Percentiles rank a stretch among this genome's conserved stretches.
phyloP scores from a whole-genome alignment of 2,113 vertebrate genomes.

The Calidris pygmaea region DNA sequence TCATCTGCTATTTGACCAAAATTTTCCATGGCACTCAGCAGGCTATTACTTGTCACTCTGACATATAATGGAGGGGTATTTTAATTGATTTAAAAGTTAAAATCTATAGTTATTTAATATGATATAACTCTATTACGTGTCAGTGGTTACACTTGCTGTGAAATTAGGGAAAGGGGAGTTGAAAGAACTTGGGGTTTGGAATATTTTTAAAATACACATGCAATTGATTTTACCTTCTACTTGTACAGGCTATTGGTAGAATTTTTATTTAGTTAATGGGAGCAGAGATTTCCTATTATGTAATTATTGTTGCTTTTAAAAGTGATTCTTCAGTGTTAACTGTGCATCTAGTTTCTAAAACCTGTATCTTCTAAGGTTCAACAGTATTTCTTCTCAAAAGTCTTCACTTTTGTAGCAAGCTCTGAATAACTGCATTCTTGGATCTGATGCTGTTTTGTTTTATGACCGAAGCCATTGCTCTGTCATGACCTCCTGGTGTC shows the following conservation, averaged over 20 bases:
- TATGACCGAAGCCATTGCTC: neutral
- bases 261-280: neutral
- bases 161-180: neutral
- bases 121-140: conserved; percentile 18
- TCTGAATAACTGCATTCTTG: neutral
- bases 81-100: conserved; percentile 64
- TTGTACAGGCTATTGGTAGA: neutral
- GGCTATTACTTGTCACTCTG: conserved; percentile 67
- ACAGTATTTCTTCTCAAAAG: fast-evolving
- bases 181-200: neutral
- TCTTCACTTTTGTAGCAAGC: neutral
- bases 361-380: neutral
- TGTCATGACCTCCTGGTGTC: neutral
- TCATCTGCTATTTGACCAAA: conserved; percentile 69
- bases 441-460: neutral
- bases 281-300: neutral
- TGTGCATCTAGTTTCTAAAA: neutral
- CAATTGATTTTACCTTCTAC: neutral
- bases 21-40: conserved; percentile 67
- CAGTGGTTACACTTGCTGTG: neutral
- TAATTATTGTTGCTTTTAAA: neutral
- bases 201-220: neutral
- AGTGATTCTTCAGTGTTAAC: neutral
- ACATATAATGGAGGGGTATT: conserved; percentile 42
- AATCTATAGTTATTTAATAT: conserved; percentile 43